These are phyloP conservation scores for Ornithorhynchus anatinus DNA, from an alignment of 2,113 vertebrate genomes.

Conservation along the genomic window DNA sequence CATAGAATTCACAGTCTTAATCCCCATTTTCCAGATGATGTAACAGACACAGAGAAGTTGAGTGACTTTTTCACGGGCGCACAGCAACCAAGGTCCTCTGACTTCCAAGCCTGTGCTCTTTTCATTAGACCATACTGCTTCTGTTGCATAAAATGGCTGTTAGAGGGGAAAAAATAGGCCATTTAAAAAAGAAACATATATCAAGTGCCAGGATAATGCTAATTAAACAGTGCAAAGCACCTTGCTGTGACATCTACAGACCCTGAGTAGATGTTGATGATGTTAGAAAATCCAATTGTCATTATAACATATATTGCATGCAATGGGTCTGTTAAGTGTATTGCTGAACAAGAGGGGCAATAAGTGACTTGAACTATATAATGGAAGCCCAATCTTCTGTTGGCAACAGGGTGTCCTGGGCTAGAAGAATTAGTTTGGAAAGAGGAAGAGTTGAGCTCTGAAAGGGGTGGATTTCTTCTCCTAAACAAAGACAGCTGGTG, in stretches of 20 bases:
- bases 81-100: too few relatives aligned
- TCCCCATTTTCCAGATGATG: too few relatives aligned
- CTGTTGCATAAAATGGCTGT: too few relatives aligned
- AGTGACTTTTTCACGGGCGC: too few relatives aligned
- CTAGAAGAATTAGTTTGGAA: not conserved
- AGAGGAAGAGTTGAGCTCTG: not conserved
- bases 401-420: not conserved
- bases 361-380: constrained; percentile 2
- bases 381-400: not conserved
- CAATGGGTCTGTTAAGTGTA: not conserved
- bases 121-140: too few relatives aligned
- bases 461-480: not conserved
- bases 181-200: not conserved
- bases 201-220: constrained; percentile 5
- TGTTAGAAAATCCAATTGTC: not conserved
- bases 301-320: not conserved
- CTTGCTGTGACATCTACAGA: not conserved
- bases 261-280: not conserved
- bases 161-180: too few relatives aligned
- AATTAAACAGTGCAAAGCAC: not conserved
- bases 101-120: too few relatives aligned
- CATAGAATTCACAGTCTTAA: too few relatives aligned
- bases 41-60: too few relatives aligned
- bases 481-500: constrained; percentile 15
- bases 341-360: constrained; percentile 5